Conservation (phyloP, 2,797 vertebrate species). For the Sebastes trivittatus region DNA sequence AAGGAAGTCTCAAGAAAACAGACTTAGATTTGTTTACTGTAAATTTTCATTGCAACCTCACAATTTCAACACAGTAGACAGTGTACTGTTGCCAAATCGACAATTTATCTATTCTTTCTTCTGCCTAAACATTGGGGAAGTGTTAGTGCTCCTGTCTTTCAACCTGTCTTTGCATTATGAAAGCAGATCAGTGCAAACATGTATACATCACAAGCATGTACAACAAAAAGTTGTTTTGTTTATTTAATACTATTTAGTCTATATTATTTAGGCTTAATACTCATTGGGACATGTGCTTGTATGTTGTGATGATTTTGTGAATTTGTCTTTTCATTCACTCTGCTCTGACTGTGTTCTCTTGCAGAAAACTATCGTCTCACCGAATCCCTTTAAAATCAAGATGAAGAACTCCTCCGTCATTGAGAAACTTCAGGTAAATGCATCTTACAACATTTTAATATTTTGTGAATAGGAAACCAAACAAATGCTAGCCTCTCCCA, state of each 20-base stretch:
- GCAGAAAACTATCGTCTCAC: constrained; percentile 64
- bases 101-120: neutral
- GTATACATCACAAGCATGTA: neutral
- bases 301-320: neutral
- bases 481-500: neutral
- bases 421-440: constrained; percentile 81
- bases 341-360: neutral
- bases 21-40: constrained; percentile 3
- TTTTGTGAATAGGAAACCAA: neutral
- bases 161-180: neutral
- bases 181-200: neutral
- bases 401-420: constrained; percentile 76
- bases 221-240: neutral
- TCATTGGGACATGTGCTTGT: neutral
- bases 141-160: neutral
- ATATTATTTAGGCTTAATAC: neutral
- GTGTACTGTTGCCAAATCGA: neutral
- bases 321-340: neutral
- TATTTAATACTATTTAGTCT: neutral
- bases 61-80: neutral
- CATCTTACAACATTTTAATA: neutral
- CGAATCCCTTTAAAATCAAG: constrained; percentile 72
- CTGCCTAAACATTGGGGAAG: neutral
- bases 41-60: neutral
- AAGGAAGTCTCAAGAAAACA: neutral